Percentiles rank a stretch among this genome's conserved stretches.
phyloP scores from a whole-genome alignment of 2,113 vertebrate genomes.

The Neolamprologus kungweensis region DNA sequence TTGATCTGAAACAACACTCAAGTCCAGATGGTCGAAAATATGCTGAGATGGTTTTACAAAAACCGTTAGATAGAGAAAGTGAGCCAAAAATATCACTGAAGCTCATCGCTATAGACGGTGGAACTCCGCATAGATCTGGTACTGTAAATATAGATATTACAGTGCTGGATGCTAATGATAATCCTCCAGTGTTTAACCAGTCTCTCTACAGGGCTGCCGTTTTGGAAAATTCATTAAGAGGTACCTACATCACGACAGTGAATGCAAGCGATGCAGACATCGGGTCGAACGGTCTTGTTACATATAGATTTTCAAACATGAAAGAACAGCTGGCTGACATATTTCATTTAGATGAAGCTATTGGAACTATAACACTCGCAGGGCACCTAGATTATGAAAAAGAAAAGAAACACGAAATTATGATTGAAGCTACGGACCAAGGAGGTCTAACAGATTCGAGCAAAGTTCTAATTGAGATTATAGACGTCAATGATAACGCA shows the following conservation, averaged over 20 bases:
- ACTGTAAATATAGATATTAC: slow-evolving; percentile 41
- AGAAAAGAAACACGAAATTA: slow-evolving; percentile 51
- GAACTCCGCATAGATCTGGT: slow-evolving; percentile 51
- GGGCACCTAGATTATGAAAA: slow-evolving; percentile 68
- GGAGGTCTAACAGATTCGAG: slow-evolving; percentile 59
- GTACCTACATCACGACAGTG: slow-evolving; percentile 1
- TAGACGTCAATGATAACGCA: slow-evolving; percentile 60
- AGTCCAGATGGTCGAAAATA: slow-evolving; percentile 30
- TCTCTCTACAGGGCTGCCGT: slow-evolving; percentile 11
- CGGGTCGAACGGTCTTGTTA: slow-evolving; percentile 56
- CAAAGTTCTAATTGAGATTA: slow-evolving; percentile 69
- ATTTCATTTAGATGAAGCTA: slow-evolving; percentile 61
- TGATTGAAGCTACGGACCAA: slow-evolving; percentile 69
- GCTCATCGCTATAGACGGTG: slow-evolving; percentile 40
- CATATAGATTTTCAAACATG: slow-evolving; percentile 61
- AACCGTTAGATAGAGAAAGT: slow-evolving; percentile 55
- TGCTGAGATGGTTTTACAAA: slow-evolving; percentile 43
- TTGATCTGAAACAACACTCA: slow-evolving; percentile 15
- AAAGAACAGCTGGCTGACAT: background rate
- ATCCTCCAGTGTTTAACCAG: slow-evolving; percentile 35
- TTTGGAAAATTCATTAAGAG: slow-evolving; percentile 3
- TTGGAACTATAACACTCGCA: slow-evolving; percentile 56
- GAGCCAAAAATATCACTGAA: slow-evolving; percentile 7
- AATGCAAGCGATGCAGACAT: slow-evolving; percentile 43
- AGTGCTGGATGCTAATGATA: slow-evolving; percentile 31